phyloP scores from a whole-genome alignment of 2,113 vertebrate genomes.

The Chlorodrepanis virens region DNA sequence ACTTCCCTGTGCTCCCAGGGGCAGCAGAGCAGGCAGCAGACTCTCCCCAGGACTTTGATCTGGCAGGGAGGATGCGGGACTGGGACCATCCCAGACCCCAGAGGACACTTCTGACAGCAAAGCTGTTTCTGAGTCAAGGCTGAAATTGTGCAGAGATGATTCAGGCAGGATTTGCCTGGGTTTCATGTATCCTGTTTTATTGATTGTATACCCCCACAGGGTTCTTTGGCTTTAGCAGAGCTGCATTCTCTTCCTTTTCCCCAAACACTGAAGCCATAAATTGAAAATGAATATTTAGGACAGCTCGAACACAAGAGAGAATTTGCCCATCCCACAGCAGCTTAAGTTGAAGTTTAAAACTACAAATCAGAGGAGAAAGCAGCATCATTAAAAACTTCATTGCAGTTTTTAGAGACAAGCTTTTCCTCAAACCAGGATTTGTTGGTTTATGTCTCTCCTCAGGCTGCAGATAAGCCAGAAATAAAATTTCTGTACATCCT shows the following conservation, averaged over 20 bases:
- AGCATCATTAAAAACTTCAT: neutral
- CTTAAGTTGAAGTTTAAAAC: neutral
- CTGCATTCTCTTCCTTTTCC: neutral
- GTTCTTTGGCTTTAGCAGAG: neutral
- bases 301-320: neutral
- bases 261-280: neutral
- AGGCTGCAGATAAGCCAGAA: neutral
- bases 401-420: neutral
- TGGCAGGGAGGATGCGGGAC: neutral
- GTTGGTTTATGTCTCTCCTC: slow-evolving; percentile 27
- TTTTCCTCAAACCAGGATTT: neutral
- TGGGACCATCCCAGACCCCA: neutral
- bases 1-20: rapidly evolving
- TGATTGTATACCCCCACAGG: neutral
- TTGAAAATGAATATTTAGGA: neutral
- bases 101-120: neutral
- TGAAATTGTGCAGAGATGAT: neutral
- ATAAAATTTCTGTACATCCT: neutral
- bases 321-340: neutral
- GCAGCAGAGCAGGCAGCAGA: neutral
- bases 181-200: neutral
- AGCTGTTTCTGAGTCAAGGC: neutral
- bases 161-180: neutral
- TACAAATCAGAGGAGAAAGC: neutral
- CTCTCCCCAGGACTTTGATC: neutral